These are phyloP conservation scores for Ormyrus nitidulus DNA, from an alignment of 2,888 invertebrate species.

Conservation along the genomic window DNA sequence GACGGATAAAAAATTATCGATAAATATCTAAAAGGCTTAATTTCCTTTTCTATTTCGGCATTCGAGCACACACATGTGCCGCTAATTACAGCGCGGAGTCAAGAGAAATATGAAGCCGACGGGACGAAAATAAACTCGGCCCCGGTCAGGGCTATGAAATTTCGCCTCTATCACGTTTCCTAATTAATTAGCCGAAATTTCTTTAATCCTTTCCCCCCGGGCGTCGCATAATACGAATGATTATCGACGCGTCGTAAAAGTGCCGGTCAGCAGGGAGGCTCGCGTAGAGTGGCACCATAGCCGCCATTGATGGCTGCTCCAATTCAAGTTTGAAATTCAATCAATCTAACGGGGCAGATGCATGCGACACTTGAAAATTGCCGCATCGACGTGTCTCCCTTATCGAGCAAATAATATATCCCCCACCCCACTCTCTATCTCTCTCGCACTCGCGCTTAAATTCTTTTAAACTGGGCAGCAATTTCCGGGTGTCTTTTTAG, in stretches of 20 bases:
- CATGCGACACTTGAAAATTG: constrained; percentile 60
- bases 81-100: too few species aligned
- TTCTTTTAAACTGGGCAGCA: constrained; percentile 5
- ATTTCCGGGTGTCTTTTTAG: background rate
- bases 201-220: constrained; percentile 1
- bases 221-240: background rate
- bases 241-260: constrained; percentile 28
- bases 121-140: too few species aligned
- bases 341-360: constrained; percentile 59
- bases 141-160: too few species aligned
- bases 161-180: too few species aligned
- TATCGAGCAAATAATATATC: constrained; percentile 41
- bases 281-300: background rate
- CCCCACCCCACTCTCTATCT: background rate
- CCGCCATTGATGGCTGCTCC: constrained; percentile 46
- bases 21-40: too few species aligned
- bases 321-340: constrained; percentile 61
- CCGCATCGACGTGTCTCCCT: constrained; percentile 53
- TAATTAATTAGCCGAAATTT: constrained; percentile 24
- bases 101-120: too few species aligned
- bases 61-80: too few species aligned
- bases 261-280: constrained; percentile 38
- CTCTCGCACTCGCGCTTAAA: background rate
- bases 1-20: too few species aligned
- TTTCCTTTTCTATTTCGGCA: too few species aligned